Conservation (phyloP, 35 echinoderm and acorn worm genomes). For the Apostichopus japonicus region DNA sequence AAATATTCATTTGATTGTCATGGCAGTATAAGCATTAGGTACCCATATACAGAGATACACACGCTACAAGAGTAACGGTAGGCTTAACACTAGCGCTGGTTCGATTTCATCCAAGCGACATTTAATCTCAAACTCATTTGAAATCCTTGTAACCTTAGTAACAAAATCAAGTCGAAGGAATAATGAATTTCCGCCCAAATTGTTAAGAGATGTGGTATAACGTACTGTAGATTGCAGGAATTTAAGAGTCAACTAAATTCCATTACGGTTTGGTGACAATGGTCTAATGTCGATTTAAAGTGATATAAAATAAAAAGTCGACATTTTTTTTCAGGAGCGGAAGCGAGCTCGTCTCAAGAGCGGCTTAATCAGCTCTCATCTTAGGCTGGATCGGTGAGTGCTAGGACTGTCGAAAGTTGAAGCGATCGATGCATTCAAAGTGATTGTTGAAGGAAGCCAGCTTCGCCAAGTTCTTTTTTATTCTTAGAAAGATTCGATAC, state of each 20-base stretch:
- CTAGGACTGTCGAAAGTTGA: not conserved
- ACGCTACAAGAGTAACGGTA: not conserved
- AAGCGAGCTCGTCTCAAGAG: not conserved
- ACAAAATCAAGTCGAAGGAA: conserved; percentile 21
- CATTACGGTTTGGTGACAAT: conserved; percentile 48
- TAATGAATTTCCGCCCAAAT: conserved; percentile 43
- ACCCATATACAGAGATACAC: not conserved
- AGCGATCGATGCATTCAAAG: not conserved
- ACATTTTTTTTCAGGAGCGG: conserved; percentile 2
- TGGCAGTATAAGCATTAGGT: too few species aligned
- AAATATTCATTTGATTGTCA: conserved; percentile 8
- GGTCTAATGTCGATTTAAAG: conserved; percentile 39
- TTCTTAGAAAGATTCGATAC: too few species aligned
- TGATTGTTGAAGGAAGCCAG: not conserved
- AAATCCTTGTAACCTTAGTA: conserved; percentile 46
- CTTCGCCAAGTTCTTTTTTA: too few species aligned
- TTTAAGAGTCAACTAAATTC: conserved; percentile 54
- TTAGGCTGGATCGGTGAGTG: not conserved
- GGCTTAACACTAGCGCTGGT: conserved; percentile 6
- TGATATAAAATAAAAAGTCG: conserved; percentile 39
- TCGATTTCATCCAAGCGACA: conserved; percentile 10
- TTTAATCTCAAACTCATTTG: conserved; percentile 42
- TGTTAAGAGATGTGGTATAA: conserved; percentile 11
- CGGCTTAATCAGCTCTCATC: not conserved
- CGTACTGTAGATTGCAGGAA: conserved; percentile 45